A percentile compares a stretch with the other conserved stretches of the same genome.
Evolutionary conservation across 2,797 vertebrate species (phyloP).

Genomic region (Esox lucius): DNA sequence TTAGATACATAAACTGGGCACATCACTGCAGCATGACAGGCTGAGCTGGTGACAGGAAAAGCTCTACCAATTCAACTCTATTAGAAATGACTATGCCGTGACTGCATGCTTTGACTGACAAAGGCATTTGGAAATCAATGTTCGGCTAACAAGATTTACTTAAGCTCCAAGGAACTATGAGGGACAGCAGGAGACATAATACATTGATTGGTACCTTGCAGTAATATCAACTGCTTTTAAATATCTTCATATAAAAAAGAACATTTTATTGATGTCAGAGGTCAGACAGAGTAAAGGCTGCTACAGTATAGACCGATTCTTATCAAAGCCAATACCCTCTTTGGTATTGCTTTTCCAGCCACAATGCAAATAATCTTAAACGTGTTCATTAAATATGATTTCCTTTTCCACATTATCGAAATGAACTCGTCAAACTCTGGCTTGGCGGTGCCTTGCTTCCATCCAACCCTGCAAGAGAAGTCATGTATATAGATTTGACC

Average conservation of each 20-base stretch:
- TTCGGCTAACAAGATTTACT: neutral
- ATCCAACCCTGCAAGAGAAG: neutral
- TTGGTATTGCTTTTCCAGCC: neutral
- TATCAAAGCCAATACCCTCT: neutral
- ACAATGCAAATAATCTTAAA: neutral
- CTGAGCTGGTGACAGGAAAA: constrained; percentile 31
- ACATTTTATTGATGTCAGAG: neutral
- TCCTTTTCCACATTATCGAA: neutral
- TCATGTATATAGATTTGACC: neutral
- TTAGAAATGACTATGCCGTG: neutral
- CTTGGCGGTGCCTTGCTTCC: neutral
- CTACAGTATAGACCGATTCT: too few relatives aligned
- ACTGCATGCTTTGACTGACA: neutral
- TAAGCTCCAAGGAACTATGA: neutral
- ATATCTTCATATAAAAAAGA: neutral
- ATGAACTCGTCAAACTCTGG: neutral
- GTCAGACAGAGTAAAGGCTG: too few relatives aligned
- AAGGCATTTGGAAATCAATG: neutral
- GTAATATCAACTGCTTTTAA: neutral
- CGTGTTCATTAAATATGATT: neutral
- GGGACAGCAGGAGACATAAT: neutral
- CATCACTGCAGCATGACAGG: constrained; percentile 32
- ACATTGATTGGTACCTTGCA: neutral
- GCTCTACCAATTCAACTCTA: neutral
- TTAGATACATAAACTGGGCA: neutral